Conservation (phyloP, 2,888 invertebrate species). For the Microplitis manilae region DNA sequence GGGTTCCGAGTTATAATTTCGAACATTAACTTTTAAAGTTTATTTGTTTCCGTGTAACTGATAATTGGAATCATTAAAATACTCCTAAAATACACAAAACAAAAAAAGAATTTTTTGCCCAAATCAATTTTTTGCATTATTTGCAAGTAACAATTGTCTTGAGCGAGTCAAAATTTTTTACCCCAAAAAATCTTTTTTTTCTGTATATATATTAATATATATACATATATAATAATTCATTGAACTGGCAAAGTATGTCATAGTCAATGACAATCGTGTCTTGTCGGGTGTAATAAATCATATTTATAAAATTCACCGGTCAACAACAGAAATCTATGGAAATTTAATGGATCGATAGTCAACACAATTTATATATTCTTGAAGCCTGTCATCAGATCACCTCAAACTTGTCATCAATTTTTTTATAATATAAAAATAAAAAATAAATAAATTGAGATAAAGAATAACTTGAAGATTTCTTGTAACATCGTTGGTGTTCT, state of each 20-base stretch:
- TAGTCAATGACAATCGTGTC: conserved; percentile 14
- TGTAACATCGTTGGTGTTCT: conserved; percentile 30
- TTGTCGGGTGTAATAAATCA: conserved; percentile 18
- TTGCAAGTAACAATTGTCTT: too few relatives aligned
- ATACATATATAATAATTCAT: conserved; percentile 4
- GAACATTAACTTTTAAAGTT: too few relatives aligned
- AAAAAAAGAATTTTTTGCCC: too few relatives aligned
- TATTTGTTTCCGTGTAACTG: too few relatives aligned
- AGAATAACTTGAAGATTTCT: conserved; percentile 1
- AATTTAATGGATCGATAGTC: conserved; percentile 34
- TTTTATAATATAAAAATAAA: conserved; percentile 11
- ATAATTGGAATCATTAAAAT: too few relatives aligned
- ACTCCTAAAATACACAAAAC: too few relatives aligned
- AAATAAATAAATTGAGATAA: conserved; percentile 26
- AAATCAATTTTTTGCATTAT: too few relatives aligned
- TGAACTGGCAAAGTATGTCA: not conserved
- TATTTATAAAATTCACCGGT: conserved; percentile 13
- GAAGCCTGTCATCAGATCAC: conserved; percentile 27
- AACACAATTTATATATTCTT: conserved; percentile 33
- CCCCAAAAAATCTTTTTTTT: too few relatives aligned
- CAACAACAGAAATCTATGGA: conserved; percentile 25
- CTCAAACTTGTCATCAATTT: conserved; percentile 32
- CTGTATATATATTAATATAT: not conserved
- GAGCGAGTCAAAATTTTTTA: not conserved
- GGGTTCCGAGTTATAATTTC: too few relatives aligned